Conservation (phyloP, 2,113 vertebrate genomes). For the Spea bombifrons region DNA sequence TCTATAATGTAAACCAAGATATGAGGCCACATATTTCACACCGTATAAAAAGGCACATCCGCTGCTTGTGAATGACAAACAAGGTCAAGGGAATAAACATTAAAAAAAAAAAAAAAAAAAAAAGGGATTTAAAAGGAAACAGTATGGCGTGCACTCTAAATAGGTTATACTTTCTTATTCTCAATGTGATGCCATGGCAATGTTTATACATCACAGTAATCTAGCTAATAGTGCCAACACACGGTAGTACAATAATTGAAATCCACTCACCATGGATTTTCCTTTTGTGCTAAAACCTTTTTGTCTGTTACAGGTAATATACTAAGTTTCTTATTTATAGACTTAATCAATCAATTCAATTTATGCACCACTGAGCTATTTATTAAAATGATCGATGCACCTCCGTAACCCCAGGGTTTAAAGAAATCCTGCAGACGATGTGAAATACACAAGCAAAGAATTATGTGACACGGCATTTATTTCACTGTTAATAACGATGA, state of each 20-base stretch:
- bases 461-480: background rate
- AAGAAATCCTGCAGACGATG: background rate
- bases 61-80: too few species aligned
- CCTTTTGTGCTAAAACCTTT: background rate
- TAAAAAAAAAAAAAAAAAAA: too few species aligned
- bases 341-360: constrained; percentile 26
- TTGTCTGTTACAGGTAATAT: constrained; percentile 15
- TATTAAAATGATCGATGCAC: constrained; percentile 19
- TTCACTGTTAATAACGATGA: background rate
- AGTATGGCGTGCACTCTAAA: too few species aligned
- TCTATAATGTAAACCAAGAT: too few species aligned
- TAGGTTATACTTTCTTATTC: too few species aligned
- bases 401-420: constrained; percentile 6
- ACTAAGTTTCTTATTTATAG: constrained; percentile 11
- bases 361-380: constrained; percentile 8
- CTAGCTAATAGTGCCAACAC: background rate
- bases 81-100: too few species aligned
- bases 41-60: too few species aligned
- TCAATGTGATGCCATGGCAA: background rate
- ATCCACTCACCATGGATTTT: constrained; percentile 5
- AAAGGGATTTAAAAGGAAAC: too few species aligned
- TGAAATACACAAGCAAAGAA: background rate
- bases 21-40: too few species aligned
- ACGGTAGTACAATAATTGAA: background rate
- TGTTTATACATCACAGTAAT: background rate